Conservation (phyloP, 2,797 vertebrate species). For the Lagodon rhomboides region DNA sequence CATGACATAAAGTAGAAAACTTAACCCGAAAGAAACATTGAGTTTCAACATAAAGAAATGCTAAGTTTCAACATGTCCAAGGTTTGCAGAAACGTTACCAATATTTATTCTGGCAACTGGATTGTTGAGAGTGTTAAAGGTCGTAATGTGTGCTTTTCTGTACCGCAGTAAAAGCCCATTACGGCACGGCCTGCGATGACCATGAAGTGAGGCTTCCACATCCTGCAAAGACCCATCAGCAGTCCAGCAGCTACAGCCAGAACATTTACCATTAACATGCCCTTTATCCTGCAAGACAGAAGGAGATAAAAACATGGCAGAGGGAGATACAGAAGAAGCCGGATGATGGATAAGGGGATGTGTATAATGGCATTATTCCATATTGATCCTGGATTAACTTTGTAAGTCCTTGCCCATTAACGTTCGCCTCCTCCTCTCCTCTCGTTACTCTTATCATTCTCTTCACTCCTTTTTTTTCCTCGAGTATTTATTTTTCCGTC, state of each 20-base stretch:
- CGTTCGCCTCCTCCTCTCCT: neutral
- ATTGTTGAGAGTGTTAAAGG: neutral
- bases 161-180: slow-evolving; percentile 96
- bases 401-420: neutral
- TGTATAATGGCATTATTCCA: neutral
- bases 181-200: slow-evolving; percentile 92
- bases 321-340: neutral
- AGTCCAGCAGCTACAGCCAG: slow-evolving; percentile 91
- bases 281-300: slow-evolving; percentile 89
- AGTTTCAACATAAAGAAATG: too few relatives aligned
- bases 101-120: too few relatives aligned
- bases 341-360: neutral
- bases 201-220: slow-evolving; percentile 92
- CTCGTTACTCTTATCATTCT: neutral
- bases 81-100: too few relatives aligned
- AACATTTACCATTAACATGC: slow-evolving; percentile 91
- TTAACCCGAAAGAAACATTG: too few relatives aligned
- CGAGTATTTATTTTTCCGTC: neutral
- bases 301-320: neutral
- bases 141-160: neutral
- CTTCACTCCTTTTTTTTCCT: neutral
- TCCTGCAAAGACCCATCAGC: slow-evolving; percentile 91
- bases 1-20: too few relatives aligned
- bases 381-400: slow-evolving; percentile 6
- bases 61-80: too few relatives aligned